Conservation (phyloP, 1,140 invertebrate species). For the Chionoecetes opilio region DNA sequence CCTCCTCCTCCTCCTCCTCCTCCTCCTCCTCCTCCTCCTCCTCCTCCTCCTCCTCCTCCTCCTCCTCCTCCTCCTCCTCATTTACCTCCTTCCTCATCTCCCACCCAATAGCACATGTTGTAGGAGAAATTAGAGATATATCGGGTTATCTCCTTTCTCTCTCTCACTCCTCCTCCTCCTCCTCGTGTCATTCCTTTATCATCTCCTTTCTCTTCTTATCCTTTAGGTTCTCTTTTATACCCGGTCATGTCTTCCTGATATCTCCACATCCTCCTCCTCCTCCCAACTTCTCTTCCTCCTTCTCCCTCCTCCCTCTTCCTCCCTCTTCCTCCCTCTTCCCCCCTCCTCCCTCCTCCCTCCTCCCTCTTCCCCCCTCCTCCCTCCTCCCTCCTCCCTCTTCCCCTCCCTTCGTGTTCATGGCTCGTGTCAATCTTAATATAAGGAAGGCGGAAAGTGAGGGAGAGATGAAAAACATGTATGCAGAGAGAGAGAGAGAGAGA, state of each 20-base stretch:
- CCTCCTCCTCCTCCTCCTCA: not conserved
- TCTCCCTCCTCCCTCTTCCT: not conserved
- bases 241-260: too few relatives aligned
- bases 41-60: not conserved
- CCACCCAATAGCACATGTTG: not conserved
- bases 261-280: not conserved
- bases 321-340: not conserved
- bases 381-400: not conserved
- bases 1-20: not conserved
- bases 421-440: not conserved
- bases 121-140: too few relatives aligned
- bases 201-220: too few relatives aligned
- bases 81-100: not conserved
- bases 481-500: slow-evolving; percentile 23
- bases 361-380: not conserved
- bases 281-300: not conserved
- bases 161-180: not conserved
- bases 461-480: not conserved
- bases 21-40: not conserved
- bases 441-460: not conserved
- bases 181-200: not conserved
- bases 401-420: not conserved
- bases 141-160: not conserved
- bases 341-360: not conserved
- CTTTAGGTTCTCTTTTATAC: too few relatives aligned